A percentile compares a stretch with the other conserved stretches of the same genome.
Conservation (phyloP, 2,113 vertebrate genomes). For the Lampris megalopsis region DNA sequence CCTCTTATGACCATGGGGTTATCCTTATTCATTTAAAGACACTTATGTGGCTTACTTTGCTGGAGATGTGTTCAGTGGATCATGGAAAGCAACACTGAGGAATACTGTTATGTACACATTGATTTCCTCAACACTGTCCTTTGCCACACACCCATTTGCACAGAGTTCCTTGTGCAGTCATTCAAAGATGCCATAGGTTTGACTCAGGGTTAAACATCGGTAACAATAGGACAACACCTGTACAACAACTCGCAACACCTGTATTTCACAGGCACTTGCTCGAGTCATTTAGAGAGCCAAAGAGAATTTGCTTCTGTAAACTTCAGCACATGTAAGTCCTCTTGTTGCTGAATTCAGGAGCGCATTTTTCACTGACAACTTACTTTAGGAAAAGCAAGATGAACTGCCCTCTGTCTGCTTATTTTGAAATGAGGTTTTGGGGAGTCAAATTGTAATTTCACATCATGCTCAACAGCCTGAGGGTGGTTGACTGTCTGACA, state of each 20-base stretch:
- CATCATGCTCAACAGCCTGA: constrained; percentile 41
- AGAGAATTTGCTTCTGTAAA: constrained; percentile 9
- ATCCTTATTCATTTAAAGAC: constrained; percentile 66
- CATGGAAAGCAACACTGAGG: constrained; percentile 18
- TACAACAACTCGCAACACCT: neutral
- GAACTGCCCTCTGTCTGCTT: constrained; percentile 13
- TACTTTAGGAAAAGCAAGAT: constrained; percentile 1
- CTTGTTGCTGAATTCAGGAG: constrained; percentile 22
- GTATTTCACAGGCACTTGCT: constrained; percentile 50
- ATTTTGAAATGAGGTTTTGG: constrained; percentile 30
- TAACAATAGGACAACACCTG: constrained; percentile 45
- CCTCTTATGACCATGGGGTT: constrained; percentile 56
- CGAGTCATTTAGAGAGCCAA: constrained; percentile 32
- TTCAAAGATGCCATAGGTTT: constrained; percentile 30
- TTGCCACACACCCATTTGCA: neutral
- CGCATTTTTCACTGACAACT: constrained; percentile 30
- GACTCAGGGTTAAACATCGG: constrained; percentile 33
- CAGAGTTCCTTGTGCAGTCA: neutral
- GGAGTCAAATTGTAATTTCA: constrained; percentile 52
- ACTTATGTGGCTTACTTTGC: constrained; percentile 65
- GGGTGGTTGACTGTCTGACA: constrained; percentile 56
- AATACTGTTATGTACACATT: neutral
- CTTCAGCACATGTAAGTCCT: neutral
- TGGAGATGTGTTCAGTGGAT: constrained; percentile 68
- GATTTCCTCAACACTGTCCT: constrained; percentile 32